phyloP scores from a whole-genome alignment of 2,888 invertebrate genomes.

The Phortica okadai region DNA sequence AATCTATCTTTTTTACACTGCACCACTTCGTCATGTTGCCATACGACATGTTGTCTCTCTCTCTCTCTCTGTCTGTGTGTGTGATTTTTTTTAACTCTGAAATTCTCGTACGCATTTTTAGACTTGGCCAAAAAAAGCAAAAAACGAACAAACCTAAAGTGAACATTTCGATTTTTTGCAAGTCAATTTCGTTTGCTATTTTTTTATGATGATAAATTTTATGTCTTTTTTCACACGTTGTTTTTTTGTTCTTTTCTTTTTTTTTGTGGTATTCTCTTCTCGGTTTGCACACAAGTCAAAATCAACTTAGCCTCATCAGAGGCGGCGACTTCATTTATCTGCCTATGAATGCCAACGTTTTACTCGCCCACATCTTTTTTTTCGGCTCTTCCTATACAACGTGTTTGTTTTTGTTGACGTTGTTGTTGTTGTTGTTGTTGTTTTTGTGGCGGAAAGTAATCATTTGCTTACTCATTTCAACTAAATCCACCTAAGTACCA shows the following conservation, averaged over 20 bases:
- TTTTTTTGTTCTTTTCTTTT: background rate
- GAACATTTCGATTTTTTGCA: constrained; percentile 3
- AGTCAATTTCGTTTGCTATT: constrained; percentile 15
- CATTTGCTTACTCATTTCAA: constrained; percentile 30
- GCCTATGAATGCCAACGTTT: background rate
- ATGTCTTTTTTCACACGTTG: background rate
- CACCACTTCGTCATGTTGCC: constrained; percentile 9
- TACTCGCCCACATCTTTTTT: background rate
- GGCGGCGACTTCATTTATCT: constrained; percentile 27
- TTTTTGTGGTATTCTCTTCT: background rate
- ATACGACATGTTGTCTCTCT: background rate
- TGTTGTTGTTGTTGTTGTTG: background rate
- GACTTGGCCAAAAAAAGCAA: background rate
- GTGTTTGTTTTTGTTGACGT: background rate
- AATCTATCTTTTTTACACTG: background rate
- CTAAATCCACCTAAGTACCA: constrained; percentile 27
- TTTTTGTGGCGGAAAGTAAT: constrained; percentile 17
- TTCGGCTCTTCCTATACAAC: background rate
- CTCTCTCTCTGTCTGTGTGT: background rate
- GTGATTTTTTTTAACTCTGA: constrained; percentile 9
- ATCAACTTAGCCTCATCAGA: background rate
- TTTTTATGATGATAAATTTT: constrained; percentile 24
- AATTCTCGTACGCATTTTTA: constrained; percentile 20
- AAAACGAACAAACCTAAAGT: background rate
- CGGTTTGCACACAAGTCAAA: constrained; percentile 10